Evolutionary conservation across 1,140 invertebrate species (phyloP).

Genomic region (Leptestheria dahalacensis): DNA sequence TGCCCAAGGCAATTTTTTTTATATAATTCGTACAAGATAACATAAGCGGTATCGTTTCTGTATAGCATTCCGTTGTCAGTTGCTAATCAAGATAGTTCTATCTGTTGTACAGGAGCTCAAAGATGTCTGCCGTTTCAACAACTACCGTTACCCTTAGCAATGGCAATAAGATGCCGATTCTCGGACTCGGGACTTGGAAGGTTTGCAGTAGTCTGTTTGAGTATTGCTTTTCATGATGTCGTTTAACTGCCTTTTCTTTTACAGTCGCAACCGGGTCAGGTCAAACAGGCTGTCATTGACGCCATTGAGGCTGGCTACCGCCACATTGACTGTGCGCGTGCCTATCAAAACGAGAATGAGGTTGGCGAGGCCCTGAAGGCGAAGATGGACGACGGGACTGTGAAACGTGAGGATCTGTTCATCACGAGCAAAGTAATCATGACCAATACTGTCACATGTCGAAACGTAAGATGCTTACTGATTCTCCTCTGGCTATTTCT

Average conservation of each 20-base stretch:
- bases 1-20: too few relatives aligned
- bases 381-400: conserved; percentile 52
- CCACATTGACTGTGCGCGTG: conserved; percentile 73
- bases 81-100: neutral
- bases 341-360: conserved; percentile 70
- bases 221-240: neutral
- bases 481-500: conserved; percentile 21
- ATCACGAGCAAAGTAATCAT: conserved; percentile 51
- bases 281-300: conserved; percentile 38
- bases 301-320: conserved; percentile 75
- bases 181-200: conserved; percentile 38
- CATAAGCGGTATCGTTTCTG: too few relatives aligned
- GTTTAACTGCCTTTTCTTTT: conserved; percentile 16
- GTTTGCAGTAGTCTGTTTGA: too few relatives aligned
- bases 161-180: conserved; percentile 29
- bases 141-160: conserved; percentile 23
- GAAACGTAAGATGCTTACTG: neutral
- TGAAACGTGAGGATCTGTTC: conserved; percentile 72
- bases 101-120: neutral
- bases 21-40: too few relatives aligned
- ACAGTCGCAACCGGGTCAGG: conserved; percentile 45
- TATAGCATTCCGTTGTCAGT: too few relatives aligned
- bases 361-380: conserved; percentile 57
- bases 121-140: neutral
- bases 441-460: neutral